Evolutionary conservation across 2,797 vertebrate genomes (phyloP).

Genomic region (Scolopax bukidnonensis): DNA sequence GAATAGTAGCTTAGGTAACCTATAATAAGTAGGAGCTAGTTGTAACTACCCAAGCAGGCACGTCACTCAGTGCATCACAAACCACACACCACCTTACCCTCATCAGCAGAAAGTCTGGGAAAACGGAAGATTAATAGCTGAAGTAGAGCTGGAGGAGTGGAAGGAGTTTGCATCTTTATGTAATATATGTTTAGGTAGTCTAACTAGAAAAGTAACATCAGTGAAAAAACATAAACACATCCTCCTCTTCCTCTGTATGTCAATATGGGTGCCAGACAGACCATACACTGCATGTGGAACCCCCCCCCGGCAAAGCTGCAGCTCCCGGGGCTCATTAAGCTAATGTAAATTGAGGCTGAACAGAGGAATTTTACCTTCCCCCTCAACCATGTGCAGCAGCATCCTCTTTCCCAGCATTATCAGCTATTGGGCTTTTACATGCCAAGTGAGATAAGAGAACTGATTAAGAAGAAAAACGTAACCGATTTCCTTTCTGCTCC

Average conservation of each 20-base stretch:
- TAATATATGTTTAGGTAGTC: neutral
- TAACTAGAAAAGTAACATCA: neutral
- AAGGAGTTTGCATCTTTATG: neutral
- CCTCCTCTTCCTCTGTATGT: neutral
- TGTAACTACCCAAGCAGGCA: neutral
- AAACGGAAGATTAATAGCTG: neutral
- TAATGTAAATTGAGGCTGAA: neutral
- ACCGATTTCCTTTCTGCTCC: neutral
- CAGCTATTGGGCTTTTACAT: neutral
- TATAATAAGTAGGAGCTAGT: neutral
- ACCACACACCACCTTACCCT: neutral
- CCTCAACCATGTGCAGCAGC: neutral
- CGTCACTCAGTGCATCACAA: neutral
- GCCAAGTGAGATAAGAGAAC: neutral
- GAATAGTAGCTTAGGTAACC: neutral
- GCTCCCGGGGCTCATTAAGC: no score
- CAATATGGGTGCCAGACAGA: neutral
- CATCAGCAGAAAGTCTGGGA: neutral
- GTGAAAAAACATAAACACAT: neutral
- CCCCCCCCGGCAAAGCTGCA: neutral
- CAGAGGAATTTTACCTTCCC: neutral
- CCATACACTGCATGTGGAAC: fast-evolving
- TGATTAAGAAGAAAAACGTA: neutral
- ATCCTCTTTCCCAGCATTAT: neutral
- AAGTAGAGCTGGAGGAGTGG: neutral